These are phyloP conservation scores for Parthenolecanium corni DNA, from an alignment of 2,888 invertebrate species.

Conservation along the genomic window DNA sequence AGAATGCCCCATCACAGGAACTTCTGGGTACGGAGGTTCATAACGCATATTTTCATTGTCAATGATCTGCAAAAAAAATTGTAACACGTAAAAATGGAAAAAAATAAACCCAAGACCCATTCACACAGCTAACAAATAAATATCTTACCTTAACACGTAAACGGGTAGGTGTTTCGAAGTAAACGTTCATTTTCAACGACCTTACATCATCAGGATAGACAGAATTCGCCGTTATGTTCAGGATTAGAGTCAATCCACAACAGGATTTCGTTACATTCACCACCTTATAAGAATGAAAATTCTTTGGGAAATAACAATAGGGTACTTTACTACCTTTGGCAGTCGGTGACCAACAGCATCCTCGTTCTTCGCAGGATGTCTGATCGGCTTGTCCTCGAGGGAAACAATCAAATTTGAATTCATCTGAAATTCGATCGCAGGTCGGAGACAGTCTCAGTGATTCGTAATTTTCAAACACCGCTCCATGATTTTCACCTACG, in stretches of 20 bases:
- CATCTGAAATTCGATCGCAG: slow-evolving; percentile 31
- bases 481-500: too few species aligned
- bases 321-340: slow-evolving; percentile 42
- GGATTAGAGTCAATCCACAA: slow-evolving; percentile 48
- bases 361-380: slow-evolving; percentile 31
- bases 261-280: slow-evolving; percentile 49
- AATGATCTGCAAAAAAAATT: slow-evolving; percentile 40
- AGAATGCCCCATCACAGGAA: slow-evolving; percentile 43
- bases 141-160: slow-evolving; percentile 53
- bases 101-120: too few species aligned
- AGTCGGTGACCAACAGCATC: slow-evolving; percentile 33
- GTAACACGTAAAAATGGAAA: slow-evolving; percentile 14
- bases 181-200: slow-evolving; percentile 48
- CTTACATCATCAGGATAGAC: slow-evolving; percentile 55
- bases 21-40: slow-evolving; percentile 56
- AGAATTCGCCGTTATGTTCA: slow-evolving; percentile 46
- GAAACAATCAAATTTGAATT: slow-evolving; percentile 34
- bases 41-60: slow-evolving; percentile 47
- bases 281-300: slow-evolving; percentile 53
- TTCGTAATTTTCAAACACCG: too few species aligned
- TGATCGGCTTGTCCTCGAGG: slow-evolving; percentile 32
- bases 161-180: slow-evolving; percentile 49
- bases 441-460: not conserved
- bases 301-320: slow-evolving; percentile 60
- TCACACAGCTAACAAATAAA: not conserved